phyloP scores from a whole-genome alignment of 2,797 vertebrate species.

The Xyrichtys novacula region DNA sequence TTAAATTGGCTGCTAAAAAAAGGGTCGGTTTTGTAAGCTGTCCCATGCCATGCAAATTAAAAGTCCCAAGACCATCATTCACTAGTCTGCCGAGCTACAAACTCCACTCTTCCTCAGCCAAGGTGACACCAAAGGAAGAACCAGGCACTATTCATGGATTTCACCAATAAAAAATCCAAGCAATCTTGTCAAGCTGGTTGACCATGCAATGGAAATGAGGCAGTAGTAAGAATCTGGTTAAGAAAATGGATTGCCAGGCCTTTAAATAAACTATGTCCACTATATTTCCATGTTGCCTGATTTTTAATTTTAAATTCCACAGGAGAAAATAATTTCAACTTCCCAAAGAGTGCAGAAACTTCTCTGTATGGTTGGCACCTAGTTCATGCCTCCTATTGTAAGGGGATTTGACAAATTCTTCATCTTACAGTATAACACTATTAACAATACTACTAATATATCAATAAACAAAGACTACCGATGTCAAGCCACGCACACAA shows the following conservation, averaged over 20 bases:
- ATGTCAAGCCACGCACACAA: too few species aligned
- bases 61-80: not conserved
- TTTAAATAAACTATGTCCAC: not conserved
- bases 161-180: not conserved
- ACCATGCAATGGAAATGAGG: not conserved
- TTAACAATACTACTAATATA: too few species aligned
- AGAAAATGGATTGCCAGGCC: not conserved
- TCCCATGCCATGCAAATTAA: not conserved
- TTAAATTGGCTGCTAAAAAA: not conserved
- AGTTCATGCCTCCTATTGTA: not conserved
- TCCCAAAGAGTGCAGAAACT: not conserved
- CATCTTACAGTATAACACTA: too few species aligned
- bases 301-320: not conserved
- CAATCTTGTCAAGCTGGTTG: not conserved
- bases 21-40: too few species aligned
- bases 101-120: not conserved
- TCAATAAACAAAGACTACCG: too few species aligned
- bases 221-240: not conserved
- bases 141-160: not conserved
- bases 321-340: not conserved
- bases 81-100: not conserved
- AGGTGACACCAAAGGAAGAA: not conserved
- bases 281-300: not conserved
- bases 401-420: not conserved
- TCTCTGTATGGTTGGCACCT: not conserved